phyloP scores from a whole-genome alignment of 2,888 invertebrate genomes.

The Cremastinae sp. region DNA sequence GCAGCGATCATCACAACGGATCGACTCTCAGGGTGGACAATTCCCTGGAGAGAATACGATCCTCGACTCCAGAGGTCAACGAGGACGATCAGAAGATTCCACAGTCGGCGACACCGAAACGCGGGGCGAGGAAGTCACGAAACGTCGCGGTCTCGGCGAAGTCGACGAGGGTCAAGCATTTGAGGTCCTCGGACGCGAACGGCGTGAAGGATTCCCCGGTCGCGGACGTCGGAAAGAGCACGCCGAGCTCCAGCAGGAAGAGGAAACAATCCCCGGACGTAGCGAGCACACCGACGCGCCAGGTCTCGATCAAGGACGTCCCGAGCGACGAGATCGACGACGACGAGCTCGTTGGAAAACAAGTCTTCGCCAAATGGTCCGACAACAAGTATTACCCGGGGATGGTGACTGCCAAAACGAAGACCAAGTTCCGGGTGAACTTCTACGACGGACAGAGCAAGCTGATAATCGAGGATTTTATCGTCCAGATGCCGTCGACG shows the following conservation, averaged over 20 bases:
- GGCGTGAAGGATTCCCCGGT: constrained; percentile 56
- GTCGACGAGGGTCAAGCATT: constrained; percentile 76
- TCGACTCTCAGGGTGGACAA: constrained; percentile 68
- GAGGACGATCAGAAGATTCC: constrained; percentile 79
- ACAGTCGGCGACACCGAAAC: constrained; percentile 82
- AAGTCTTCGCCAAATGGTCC: constrained; percentile 86
- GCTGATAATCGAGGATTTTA: constrained; percentile 83
- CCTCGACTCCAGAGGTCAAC: constrained; percentile 73
- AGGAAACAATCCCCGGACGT: constrained; percentile 44
- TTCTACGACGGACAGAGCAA: constrained; percentile 85
- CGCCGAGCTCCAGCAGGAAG: constrained; percentile 44
- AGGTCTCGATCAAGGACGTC: not conserved
- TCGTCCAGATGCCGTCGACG: constrained; percentile 78
- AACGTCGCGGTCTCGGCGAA: constrained; percentile 70
- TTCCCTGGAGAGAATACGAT: constrained; percentile 66
- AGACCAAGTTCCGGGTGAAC: constrained; percentile 84
- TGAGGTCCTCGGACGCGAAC: constrained; percentile 52
- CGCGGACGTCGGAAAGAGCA: constrained; percentile 43
- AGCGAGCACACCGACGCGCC: not conserved
- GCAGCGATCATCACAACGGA: constrained; percentile 67
- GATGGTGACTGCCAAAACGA: constrained; percentile 82
- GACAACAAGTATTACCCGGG: constrained; percentile 87
- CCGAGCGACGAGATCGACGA: not conserved
- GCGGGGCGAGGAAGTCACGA: constrained; percentile 81
- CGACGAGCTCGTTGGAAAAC: constrained; percentile 72